A percentile compares a stretch with the other conserved stretches of the same genome.
phyloP scores from a whole-genome alignment of 2,888 invertebrate genomes.

The Portevinia maculata region DNA sequence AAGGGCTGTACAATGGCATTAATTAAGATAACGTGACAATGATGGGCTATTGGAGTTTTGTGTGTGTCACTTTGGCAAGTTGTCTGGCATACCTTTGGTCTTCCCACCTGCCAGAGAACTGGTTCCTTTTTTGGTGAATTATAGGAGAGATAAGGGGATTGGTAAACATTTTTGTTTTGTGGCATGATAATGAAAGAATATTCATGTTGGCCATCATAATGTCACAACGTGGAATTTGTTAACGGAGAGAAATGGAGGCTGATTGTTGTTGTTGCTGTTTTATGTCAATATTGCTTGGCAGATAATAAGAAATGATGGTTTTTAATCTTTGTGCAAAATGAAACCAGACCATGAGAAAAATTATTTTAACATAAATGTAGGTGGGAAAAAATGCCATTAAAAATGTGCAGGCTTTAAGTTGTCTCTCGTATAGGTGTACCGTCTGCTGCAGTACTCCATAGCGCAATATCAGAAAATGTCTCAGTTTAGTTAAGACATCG shows the following conservation, averaged over 20 bases:
- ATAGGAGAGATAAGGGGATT: constrained; percentile 59
- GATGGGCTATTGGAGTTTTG: constrained; percentile 63
- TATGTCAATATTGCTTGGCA: not conserved
- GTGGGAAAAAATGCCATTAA: too few species aligned
- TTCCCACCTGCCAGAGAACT: constrained; percentile 33
- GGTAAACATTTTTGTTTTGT: not conserved
- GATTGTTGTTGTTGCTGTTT: not conserved
- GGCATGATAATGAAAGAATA: constrained; percentile 54
- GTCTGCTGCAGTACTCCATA: too few species aligned
- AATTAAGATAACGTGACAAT: constrained; percentile 74
- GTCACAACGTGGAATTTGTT: constrained; percentile 37
- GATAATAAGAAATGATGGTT: not conserved
- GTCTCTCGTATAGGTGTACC: too few species aligned
- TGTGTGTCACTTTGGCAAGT: constrained; percentile 21
- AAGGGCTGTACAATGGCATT: constrained; percentile 61
- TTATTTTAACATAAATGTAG: too few species aligned
- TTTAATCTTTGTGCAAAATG: not conserved
- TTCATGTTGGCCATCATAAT: constrained; percentile 39
- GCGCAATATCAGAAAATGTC: too few species aligned
- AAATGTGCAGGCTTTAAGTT: too few species aligned
- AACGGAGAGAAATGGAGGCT: constrained; percentile 24
- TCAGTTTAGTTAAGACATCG: too few species aligned
- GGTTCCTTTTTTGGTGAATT: constrained; percentile 37
- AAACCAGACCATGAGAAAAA: not conserved
- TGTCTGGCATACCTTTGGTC: constrained; percentile 19